A percentile compares a stretch with the other conserved stretches of the same genome.
Conservation (phyloP, 35 echinoderm and acorn worm genomes). For the Lytechinus pictus region DNA sequence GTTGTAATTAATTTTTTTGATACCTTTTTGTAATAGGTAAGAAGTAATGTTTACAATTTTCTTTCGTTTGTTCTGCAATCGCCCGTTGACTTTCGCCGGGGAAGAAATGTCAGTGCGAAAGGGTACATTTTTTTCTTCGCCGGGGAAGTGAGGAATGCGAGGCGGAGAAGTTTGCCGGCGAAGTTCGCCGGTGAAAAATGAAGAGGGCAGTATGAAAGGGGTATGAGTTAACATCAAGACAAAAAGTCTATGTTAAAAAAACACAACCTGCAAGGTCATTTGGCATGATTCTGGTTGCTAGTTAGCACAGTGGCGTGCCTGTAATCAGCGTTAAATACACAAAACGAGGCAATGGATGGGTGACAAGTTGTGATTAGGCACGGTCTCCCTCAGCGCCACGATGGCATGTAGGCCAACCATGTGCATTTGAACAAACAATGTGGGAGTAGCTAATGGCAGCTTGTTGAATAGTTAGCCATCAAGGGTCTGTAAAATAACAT, state of each 20-base stretch:
- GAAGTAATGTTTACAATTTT: too few relatives aligned
- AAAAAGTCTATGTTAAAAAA: neutral
- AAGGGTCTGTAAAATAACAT: neutral
- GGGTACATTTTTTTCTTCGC: too few relatives aligned
- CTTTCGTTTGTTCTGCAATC: too few relatives aligned
- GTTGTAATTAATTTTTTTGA: too few relatives aligned
- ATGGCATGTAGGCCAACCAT: neutral
- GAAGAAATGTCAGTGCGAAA: too few relatives aligned
- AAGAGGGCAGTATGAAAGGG: too few relatives aligned
- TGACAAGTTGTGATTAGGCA: neutral
- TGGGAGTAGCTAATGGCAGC: neutral
- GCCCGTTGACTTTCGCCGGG: too few relatives aligned
- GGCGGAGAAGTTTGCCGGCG: too few relatives aligned
- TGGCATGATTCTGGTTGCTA: neutral
- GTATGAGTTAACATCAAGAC: neutral
- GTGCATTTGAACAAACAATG: neutral
- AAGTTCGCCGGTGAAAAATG: too few relatives aligned
- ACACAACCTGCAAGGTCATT: neutral
- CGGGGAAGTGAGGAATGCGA: too few relatives aligned
- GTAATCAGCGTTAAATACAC: conserved; percentile 12
- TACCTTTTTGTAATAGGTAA: too few relatives aligned
- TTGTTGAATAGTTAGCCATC: neutral
- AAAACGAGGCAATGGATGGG: neutral
- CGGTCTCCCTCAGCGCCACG: neutral
- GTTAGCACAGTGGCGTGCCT: neutral